Conservation (phyloP, 1,140 invertebrate genomes). For the Zaprionus taronus region DNA sequence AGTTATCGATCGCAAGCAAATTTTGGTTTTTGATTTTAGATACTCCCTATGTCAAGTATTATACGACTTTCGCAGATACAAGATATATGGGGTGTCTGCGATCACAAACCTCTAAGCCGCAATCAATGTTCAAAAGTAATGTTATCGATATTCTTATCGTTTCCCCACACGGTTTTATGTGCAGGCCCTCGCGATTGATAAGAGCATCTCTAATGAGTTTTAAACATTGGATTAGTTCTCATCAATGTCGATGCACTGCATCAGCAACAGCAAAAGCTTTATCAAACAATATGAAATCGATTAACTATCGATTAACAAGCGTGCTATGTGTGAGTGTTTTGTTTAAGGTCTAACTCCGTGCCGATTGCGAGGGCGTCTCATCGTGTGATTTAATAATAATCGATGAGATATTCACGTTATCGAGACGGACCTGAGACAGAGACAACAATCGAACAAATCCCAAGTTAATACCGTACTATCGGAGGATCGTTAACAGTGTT, state of each 20-base stretch:
- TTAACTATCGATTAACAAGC: not conserved
- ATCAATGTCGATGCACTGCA: conserved; percentile 53
- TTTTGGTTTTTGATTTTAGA: conserved; percentile 43
- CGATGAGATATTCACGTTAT: conserved; percentile 71
- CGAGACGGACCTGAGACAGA: conserved; percentile 32
- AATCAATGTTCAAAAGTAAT: not conserved
- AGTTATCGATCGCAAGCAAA: not conserved
- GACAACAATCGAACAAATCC: not conserved
- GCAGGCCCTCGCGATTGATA: conserved; percentile 56
- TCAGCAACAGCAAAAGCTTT: not conserved
- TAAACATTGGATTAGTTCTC: conserved; percentile 72
- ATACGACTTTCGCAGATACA: conserved; percentile 25
- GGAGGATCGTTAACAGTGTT: not conserved
- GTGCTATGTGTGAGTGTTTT: not conserved
- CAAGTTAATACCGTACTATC: not conserved
- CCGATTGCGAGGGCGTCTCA: conserved; percentile 58
- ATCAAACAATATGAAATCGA: not conserved
- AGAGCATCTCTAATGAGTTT: conserved; percentile 54
- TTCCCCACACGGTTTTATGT: not conserved
- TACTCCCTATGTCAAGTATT: conserved; percentile 63
- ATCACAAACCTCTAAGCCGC: conserved; percentile 29
- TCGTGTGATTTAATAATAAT: conserved; percentile 31
- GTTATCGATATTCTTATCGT: conserved; percentile 8
- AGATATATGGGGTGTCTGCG: conserved; percentile 50
- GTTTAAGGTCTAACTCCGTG: conserved; percentile 1